Evolutionary conservation across 1,140 invertebrate species (phyloP).

Genomic region (Pogonognathellus flavescens): DNA sequence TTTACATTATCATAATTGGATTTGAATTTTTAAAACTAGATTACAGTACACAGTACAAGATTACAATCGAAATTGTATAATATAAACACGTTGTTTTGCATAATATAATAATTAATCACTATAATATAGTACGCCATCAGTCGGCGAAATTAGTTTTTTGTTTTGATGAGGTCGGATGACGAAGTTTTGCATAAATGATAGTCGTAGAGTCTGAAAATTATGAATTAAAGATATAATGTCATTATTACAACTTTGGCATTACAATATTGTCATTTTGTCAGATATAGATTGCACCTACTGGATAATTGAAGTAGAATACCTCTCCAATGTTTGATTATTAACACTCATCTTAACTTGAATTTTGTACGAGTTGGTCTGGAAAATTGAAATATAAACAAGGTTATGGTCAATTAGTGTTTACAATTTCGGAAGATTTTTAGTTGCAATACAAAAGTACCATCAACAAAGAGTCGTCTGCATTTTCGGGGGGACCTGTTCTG

Average conservation of each 20-base stretch:
- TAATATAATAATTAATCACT: constrained; percentile 7
- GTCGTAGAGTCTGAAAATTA: no score
- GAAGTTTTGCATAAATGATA: no score
- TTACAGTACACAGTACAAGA: not conserved
- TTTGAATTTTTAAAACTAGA: not conserved
- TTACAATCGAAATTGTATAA: not conserved
- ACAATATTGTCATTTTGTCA: no score
- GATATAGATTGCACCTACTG: no score
- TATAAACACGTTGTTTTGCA: not conserved
- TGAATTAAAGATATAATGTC: no score
- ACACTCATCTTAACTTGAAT: no score
- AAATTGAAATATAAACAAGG: no score
- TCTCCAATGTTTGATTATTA: no score
- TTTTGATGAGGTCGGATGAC: not conserved
- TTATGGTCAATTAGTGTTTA: no score
- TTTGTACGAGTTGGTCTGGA: not conserved
- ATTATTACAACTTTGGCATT: no score
- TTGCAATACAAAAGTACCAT: not conserved
- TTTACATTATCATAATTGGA: constrained; percentile 1
- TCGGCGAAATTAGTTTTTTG: not conserved
- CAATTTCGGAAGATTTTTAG: no score
- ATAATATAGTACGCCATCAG: not conserved
- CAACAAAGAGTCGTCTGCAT: constrained; percentile 53
- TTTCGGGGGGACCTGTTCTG: constrained; percentile 53
- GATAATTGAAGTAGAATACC: no score